Conservation (phyloP, 1,140 invertebrate species). For the Halyomorpha halys region DNA sequence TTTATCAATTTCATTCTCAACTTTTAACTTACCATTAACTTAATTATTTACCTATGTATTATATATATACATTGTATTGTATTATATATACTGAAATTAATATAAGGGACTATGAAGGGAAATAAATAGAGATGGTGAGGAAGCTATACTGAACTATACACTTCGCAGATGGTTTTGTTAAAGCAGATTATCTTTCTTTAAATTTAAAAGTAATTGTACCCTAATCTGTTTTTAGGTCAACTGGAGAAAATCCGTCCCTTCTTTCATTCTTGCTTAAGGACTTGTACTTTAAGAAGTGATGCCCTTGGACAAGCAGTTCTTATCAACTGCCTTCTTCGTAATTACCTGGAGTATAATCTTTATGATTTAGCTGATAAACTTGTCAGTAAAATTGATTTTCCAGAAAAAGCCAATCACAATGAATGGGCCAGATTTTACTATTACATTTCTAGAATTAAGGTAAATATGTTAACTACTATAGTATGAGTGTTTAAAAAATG, state of each 20-base stretch:
- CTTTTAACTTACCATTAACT: too few species aligned
- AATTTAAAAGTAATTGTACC: too few species aligned
- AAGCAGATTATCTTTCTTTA: too few species aligned
- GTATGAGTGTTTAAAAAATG: too few species aligned
- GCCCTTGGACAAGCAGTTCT: conserved; percentile 1
- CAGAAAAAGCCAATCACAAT: conserved; percentile 2
- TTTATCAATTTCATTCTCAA: too few species aligned
- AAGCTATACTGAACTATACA: too few species aligned
- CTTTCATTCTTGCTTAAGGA: background rate
- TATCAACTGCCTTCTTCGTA: conserved; percentile 4
- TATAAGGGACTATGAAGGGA: too few species aligned
- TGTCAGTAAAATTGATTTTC: conserved; percentile 2
- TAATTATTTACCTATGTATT: too few species aligned
- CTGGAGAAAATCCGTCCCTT: background rate
- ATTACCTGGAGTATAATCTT: background rate
- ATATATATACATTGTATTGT: too few species aligned
- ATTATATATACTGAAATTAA: too few species aligned
- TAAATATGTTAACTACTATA: background rate
- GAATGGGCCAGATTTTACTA: conserved; percentile 9
- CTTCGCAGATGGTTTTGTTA: too few species aligned
- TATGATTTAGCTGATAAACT: conserved; percentile 8
- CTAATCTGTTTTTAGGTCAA: background rate
- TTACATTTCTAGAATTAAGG: conserved; percentile 3
- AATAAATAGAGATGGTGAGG: too few species aligned
- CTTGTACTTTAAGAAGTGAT: conserved; percentile 4